phyloP scores from a whole-genome alignment of 2,113 vertebrate genomes.

The Pomatorhinus ruficollis region DNA sequence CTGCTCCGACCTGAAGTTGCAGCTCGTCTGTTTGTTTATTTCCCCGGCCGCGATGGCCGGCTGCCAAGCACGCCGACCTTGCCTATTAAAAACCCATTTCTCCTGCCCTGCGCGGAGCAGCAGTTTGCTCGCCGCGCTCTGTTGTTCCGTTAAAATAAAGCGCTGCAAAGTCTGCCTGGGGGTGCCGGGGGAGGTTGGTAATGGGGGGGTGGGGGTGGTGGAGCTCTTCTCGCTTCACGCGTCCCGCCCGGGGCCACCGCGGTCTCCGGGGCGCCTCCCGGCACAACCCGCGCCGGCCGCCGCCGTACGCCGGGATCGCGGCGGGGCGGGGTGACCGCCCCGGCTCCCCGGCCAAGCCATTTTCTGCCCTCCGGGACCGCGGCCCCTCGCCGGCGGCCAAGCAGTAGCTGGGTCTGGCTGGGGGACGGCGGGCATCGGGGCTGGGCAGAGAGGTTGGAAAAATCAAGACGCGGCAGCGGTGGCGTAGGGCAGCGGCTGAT shows the following conservation, averaged over 20 bases:
- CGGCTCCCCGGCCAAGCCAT: not conserved
- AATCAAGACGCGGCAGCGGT: conserved; percentile 65
- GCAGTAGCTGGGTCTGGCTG: conserved; percentile 26
- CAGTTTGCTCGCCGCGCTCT: conserved; percentile 13
- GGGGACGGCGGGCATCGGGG: conserved; percentile 19
- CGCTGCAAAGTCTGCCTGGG: not conserved
- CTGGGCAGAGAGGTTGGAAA: conserved; percentile 56
- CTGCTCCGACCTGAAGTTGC: not conserved
- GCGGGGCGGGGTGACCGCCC: not conserved
- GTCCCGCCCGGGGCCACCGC: not conserved
- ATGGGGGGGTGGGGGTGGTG: not conserved
- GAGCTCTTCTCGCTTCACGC: not conserved
- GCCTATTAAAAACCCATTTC: conserved; percentile 51
- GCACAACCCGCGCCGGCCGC: not conserved
- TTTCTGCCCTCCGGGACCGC: conserved; percentile 19
- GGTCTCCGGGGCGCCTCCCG: not conserved
- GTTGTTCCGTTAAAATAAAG: conserved; percentile 22
- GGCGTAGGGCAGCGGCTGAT: conserved; percentile 40
- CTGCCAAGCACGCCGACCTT: conserved; percentile 52
- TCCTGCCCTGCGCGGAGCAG: conserved; percentile 43
- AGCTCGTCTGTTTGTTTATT: conserved; percentile 39
- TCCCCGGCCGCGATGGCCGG: conserved; percentile 19
- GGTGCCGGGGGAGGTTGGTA: not conserved
- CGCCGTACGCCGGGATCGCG: not conserved
- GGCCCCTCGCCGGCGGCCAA: conserved; percentile 3